Evolutionary conservation across 1,140 invertebrate species (phyloP).

Genomic region (Drosophila insularis): DNA sequence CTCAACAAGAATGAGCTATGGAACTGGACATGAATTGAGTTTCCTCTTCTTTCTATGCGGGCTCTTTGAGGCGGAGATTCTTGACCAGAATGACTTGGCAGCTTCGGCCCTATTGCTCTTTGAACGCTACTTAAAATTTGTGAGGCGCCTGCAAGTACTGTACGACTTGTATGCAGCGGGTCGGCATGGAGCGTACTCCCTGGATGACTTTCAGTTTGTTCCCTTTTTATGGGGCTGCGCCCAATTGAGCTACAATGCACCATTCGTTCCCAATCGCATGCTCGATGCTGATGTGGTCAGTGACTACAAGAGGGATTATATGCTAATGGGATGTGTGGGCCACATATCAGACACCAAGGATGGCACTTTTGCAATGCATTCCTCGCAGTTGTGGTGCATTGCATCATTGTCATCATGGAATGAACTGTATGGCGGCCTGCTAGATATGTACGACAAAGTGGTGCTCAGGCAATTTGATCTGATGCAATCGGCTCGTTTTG

Average conservation of each 20-base stretch:
- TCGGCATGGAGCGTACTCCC: conserved; percentile 43
- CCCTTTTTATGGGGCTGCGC: conserved; percentile 57
- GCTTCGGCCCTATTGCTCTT: conserved; percentile 56
- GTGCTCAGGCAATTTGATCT: conserved; percentile 37
- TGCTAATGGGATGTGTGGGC: conserved; percentile 31
- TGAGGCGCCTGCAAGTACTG: conserved; percentile 42
- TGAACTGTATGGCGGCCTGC: conserved; percentile 38
- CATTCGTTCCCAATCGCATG: conserved; percentile 47
- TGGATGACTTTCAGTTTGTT: conserved; percentile 61
- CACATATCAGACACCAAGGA: conserved; percentile 27
- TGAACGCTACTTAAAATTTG: conserved; percentile 44
- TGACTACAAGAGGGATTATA: conserved; percentile 21
- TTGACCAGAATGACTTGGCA: conserved; percentile 23
- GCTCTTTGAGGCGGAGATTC: conserved; percentile 40
- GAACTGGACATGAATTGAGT: conserved; percentile 48
- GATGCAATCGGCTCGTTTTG: conserved; percentile 39
- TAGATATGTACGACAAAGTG: conserved; percentile 45
- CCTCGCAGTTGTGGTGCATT: conserved; percentile 54
- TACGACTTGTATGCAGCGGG: conserved; percentile 37
- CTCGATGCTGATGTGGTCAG: conserved; percentile 17
- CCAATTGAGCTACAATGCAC: conserved; percentile 44
- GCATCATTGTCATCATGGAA: conserved; percentile 42
- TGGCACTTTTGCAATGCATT: conserved; percentile 54
- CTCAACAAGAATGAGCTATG: conserved; percentile 48
- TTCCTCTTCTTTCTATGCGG: conserved; percentile 55